Evolutionary conservation across 2,113 vertebrate genomes (phyloP).

Genomic region (Dolichallabes microphthalmus): DNA sequence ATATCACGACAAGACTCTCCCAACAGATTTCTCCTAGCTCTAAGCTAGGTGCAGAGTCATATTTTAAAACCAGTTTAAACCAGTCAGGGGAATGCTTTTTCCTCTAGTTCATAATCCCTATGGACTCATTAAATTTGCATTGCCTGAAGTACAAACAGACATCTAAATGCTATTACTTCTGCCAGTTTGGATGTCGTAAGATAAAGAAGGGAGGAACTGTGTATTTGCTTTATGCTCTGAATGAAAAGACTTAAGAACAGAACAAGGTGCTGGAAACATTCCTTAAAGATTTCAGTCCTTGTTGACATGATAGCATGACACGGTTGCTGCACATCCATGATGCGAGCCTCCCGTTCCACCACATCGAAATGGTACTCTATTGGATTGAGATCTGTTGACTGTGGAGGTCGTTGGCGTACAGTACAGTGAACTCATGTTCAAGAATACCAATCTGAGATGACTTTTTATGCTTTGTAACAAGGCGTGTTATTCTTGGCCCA

Average conservation of each 20-base stretch:
- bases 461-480: too few relatives aligned
- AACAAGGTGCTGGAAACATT: too few relatives aligned
- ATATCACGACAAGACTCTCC: constrained; percentile 19
- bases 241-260: background rate
- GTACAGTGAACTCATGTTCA: too few relatives aligned
- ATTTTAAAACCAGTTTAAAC: constrained; percentile 22
- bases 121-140: constrained; percentile 33
- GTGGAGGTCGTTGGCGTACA: too few relatives aligned
- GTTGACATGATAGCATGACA: too few relatives aligned
- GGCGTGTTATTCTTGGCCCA: too few relatives aligned
- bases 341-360: too few relatives aligned
- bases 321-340: too few relatives aligned
- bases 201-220: background rate
- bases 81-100: background rate
- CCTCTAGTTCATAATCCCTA: constrained; percentile 3
- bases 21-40: constrained; percentile 19
- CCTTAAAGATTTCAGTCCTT: too few relatives aligned
- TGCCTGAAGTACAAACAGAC: constrained; percentile 34
- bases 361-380: too few relatives aligned
- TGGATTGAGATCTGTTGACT: too few relatives aligned
- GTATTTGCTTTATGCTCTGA: background rate
- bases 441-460: too few relatives aligned
- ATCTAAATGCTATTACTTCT: constrained; percentile 26
- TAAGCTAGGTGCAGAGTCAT: background rate
- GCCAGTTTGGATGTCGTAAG: constrained; percentile 8